Percentiles rank a stretch among this genome's conserved stretches.
phyloP scores from a whole-genome alignment of 2,888 invertebrate species.

The Vesta saturnalis region DNA sequence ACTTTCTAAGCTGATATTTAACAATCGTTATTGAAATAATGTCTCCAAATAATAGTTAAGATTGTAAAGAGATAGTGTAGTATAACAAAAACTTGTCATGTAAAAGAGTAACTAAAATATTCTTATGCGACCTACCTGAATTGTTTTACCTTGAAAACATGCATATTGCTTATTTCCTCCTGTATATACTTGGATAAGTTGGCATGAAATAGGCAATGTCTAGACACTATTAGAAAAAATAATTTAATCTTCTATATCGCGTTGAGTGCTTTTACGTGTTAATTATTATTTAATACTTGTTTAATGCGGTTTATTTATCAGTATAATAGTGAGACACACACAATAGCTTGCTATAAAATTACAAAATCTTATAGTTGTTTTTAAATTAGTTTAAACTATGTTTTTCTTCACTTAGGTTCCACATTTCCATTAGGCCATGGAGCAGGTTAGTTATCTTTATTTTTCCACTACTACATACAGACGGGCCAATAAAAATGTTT shows the following conservation, averaged over 20 bases:
- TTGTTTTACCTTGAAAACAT: constrained; percentile 29
- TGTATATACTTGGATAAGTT: constrained; percentile 10
- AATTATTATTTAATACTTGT: constrained; percentile 25
- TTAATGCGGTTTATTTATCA: too few relatives aligned
- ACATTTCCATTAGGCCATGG: constrained; percentile 35
- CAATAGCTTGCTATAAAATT: background rate
- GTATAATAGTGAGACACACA: too few relatives aligned
- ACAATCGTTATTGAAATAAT: too few relatives aligned
- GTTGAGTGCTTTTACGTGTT: constrained; percentile 30
- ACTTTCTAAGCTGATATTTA: too few relatives aligned
- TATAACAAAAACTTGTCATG: too few relatives aligned
- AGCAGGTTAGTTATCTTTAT: constrained; percentile 33
- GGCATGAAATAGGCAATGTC: constrained; percentile 33
- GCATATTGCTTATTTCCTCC: constrained; percentile 31
- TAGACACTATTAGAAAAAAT: constrained; percentile 38
- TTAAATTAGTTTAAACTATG: constrained; percentile 29
- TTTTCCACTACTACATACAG: constrained; percentile 14
- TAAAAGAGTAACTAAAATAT: too few relatives aligned
- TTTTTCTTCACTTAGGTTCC: constrained; percentile 39
- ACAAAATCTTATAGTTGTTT: constrained; percentile 10
- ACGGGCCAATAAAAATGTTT: constrained; percentile 11
- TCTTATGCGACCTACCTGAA: too few relatives aligned
- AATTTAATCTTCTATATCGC: constrained; percentile 24
- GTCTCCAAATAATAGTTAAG: too few relatives aligned
- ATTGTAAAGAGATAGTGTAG: too few relatives aligned